These are phyloP conservation scores for Cervus canadensis DNA, from an alignment of 2,113 vertebrate species.

Conservation along the genomic window DNA sequence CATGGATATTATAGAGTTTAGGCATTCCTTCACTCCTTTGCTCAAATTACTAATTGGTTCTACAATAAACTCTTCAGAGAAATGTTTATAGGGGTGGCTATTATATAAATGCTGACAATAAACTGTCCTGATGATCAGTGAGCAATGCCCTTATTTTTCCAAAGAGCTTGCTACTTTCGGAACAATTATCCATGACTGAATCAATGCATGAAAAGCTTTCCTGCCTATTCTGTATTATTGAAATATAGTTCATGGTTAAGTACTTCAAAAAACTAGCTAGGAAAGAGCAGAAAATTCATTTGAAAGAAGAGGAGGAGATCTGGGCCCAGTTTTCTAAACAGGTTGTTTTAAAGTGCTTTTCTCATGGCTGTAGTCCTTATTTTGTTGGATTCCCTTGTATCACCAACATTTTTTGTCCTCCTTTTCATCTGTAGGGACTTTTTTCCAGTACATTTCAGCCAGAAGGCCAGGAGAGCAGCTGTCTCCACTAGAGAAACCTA, in stretches of 20 bases:
- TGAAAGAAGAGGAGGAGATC: background rate
- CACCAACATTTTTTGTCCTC: slow-evolving; percentile 28
- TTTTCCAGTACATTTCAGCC: slow-evolving; percentile 68
- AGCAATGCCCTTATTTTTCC: background rate
- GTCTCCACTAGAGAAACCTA: slow-evolving; percentile 63
- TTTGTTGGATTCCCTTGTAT: background rate
- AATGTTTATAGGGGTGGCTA: background rate
- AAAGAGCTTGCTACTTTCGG: background rate
- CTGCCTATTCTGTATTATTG: background rate
- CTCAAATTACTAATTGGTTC: background rate
- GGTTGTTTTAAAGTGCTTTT: slow-evolving; percentile 39
- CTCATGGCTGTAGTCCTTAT: slow-evolving; percentile 4
- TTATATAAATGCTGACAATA: background rate
- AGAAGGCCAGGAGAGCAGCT: slow-evolving; percentile 78
- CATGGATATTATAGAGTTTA: background rate
- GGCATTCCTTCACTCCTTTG: background rate
- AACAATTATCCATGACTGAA: slow-evolving; percentile 7
- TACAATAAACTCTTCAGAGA: background rate
- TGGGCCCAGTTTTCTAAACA: background rate
- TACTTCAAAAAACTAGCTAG: background rate
- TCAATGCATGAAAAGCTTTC: background rate
- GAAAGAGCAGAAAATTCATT: background rate
- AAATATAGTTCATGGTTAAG: background rate
- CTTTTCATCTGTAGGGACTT: slow-evolving; percentile 68
- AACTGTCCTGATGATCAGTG: background rate